Evolutionary conservation across 2,888 invertebrate genomes (phyloP), one percentile per base, ranked within the genome.

Genomic region (Drosophila paranaensis): DNA sequence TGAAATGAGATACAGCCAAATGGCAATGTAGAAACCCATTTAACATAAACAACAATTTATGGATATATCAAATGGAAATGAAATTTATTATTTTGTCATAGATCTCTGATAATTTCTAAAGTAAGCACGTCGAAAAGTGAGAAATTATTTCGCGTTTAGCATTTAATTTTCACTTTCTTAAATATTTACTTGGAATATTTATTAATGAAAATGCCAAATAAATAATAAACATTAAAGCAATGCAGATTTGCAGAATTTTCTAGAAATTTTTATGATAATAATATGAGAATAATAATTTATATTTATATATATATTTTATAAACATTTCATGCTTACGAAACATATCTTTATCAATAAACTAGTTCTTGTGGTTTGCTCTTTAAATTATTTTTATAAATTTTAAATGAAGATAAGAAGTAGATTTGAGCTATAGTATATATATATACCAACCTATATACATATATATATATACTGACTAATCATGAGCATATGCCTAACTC

Each of bases 121-220:
- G 9, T 40, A 77, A 73, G 77, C 48, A 14, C 37, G 20, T 56
- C 48, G 13, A 51, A 51, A 43, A 30, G 53, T 42, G 43, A 37
- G 40, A 58, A 50, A 55, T 55, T 60, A 51, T 71, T 43, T 55
- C 8, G 43, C 2, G 11, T 39, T 20, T 42, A n/a, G 16, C 20
- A 40, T 40, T 50, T 27, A 30, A 56, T 45, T 27, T 54, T 54
- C 42, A 48, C 51, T n/a, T 25, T 10, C 10, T 8, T 10, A 46
- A 43, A 25, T 62, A 57, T 63, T 73, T 39, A 42, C 53, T 20
- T 43, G 6, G 5, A 30, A 6, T 11, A 40, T 33, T 60, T 39
- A 3, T 42, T 33, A 33, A 25, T 54, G 27, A 40, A 58, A 58
- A 58, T 33, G 16, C 13, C 16, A 61, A 63, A 43, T 10, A 54